Conservation (phyloP, 2,113 vertebrate genomes). For the Podarcis muralis region DNA sequence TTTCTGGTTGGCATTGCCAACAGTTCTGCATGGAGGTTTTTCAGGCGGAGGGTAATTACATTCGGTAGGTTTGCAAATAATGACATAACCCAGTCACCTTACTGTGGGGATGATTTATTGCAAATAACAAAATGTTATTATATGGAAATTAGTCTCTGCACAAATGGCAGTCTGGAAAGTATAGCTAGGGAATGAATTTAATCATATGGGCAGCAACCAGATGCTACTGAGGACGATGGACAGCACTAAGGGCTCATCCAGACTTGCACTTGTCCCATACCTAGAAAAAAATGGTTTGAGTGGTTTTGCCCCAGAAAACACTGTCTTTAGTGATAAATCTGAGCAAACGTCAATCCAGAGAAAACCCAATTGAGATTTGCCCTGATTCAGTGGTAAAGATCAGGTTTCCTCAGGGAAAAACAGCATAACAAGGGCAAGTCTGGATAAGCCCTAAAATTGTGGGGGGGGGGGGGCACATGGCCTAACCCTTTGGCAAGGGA, state of each 20-base stretch:
- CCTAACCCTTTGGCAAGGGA: not conserved
- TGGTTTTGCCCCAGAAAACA: too few species aligned
- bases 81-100: constrained; percentile 64
- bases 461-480: not conserved
- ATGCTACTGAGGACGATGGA: constrained; percentile 53
- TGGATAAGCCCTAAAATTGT: not conserved
- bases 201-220: constrained; percentile 30
- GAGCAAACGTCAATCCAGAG: too few species aligned
- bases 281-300: too few species aligned
- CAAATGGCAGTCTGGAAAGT: constrained; percentile 46
- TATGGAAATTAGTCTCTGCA: constrained; percentile 68
- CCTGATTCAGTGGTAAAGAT: too few species aligned
- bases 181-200: constrained; percentile 34
- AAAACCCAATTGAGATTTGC: too few species aligned
- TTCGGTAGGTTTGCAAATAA: constrained; percentile 65
- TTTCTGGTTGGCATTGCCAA: not conserved
- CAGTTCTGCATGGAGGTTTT: constrained; percentile 51
- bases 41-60: constrained; percentile 58
- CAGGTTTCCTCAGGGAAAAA: too few species aligned
- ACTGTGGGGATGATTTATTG: constrained; percentile 64
- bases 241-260: not conserved
- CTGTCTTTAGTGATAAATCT: too few species aligned
- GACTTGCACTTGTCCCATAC: too few species aligned
- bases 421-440: not conserved
- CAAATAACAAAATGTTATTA: constrained; percentile 70